A percentile compares a stretch with the other conserved stretches of the same genome.
Conservation (phyloP, 2,113 vertebrate species). For the Xiphophorus hellerii region DNA sequence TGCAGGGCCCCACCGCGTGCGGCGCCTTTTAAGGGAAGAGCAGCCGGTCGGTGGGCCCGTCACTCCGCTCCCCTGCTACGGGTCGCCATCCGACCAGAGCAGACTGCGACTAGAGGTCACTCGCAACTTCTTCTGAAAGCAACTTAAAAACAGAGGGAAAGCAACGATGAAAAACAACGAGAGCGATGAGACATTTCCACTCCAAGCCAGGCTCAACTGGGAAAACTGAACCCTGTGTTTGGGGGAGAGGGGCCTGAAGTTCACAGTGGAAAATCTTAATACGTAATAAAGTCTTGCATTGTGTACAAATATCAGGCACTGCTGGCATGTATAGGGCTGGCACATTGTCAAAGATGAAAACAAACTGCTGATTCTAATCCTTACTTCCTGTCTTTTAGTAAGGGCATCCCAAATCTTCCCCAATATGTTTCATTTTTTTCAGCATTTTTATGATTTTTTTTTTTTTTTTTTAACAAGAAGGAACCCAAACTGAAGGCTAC, state of each 20-base stretch:
- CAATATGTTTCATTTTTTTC: constrained; percentile 19
- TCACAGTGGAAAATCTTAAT: constrained; percentile 57
- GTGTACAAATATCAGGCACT: constrained; percentile 52
- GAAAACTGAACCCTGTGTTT: constrained; percentile 20
- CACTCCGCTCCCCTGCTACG: background rate
- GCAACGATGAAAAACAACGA: constrained; percentile 3
- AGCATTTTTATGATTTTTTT: constrained; percentile 5
- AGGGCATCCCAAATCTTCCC: background rate
- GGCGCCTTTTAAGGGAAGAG: constrained; percentile 79
- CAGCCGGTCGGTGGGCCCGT: constrained; percentile 19
- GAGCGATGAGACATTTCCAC: background rate
- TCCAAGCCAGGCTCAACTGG: background rate
- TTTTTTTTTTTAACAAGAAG: constrained; percentile 18
- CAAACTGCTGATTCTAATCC: background rate
- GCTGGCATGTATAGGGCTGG: constrained; percentile 14
- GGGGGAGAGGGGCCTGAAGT: constrained; percentile 19
- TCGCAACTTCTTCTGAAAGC: constrained; percentile 23
- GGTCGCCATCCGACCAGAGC: constrained; percentile 5
- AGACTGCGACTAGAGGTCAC: constrained; percentile 46
- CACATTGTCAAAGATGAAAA: constrained; percentile 29
- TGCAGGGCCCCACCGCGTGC: constrained; percentile 48
- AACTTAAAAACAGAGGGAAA: constrained; percentile 19
- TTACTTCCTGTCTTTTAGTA: background rate
- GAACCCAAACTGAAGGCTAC: constrained; percentile 51
- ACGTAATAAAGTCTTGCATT: constrained; percentile 9